Evolutionary conservation across 2,888 invertebrate genomes (phyloP).

Genomic region (Amiota mariae): DNA sequence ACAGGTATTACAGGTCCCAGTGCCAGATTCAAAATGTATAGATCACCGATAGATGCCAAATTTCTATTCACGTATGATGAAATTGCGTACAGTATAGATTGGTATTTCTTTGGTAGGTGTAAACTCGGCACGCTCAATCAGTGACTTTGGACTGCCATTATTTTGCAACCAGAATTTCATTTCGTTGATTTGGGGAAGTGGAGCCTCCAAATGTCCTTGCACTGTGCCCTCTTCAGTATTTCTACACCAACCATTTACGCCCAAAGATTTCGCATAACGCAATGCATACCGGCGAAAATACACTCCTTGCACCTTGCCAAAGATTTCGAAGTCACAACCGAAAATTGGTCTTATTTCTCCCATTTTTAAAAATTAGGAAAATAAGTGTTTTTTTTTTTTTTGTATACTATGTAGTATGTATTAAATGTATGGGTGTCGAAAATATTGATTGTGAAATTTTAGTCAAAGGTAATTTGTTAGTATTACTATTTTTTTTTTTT

Average conservation of each 20-base stretch:
- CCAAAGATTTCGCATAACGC: slow-evolving; percentile 68
- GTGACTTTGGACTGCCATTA: slow-evolving; percentile 83
- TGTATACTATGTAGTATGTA: no score
- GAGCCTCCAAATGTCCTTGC: slow-evolving; percentile 77
- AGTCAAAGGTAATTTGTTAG: not conserved
- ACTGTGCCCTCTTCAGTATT: slow-evolving; percentile 79
- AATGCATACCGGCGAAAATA: slow-evolving; percentile 60
- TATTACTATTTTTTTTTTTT: not conserved
- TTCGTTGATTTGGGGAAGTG: slow-evolving; percentile 74
- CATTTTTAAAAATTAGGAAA: not conserved
- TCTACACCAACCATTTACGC: slow-evolving; percentile 78
- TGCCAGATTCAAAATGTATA: not conserved
- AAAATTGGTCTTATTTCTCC: slow-evolving; percentile 48
- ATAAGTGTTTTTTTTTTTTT: no score
- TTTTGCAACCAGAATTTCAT: slow-evolving; percentile 76
- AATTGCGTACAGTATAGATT: slow-evolving; percentile 74
- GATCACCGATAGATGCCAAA: no score
- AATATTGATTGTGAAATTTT: not conserved
- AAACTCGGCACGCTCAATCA: slow-evolving; percentile 82
- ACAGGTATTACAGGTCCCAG: not conserved
- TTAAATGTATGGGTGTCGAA: no score
- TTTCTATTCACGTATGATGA: slow-evolving; percentile 72
- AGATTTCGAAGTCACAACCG: slow-evolving; percentile 61
- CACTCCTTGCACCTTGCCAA: slow-evolving; percentile 62
- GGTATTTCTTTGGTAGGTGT: slow-evolving; percentile 78